Percentiles rank a stretch among this genome's conserved stretches.
Evolutionary conservation across 2,113 vertebrate genomes (phyloP).

Genomic region (Bos indicus): DNA sequence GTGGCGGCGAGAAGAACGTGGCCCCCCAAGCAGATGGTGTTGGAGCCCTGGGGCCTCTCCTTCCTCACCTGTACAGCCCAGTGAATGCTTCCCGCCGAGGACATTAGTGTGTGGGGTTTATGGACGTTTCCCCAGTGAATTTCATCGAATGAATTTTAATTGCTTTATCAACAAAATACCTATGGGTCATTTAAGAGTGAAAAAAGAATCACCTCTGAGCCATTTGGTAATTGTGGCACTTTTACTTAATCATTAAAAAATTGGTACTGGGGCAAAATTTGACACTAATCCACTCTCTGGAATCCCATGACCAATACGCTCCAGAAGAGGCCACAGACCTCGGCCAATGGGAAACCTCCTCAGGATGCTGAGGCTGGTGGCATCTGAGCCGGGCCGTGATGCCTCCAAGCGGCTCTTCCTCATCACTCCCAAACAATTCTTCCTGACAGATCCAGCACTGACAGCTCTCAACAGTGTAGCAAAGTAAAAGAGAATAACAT

Average conservation of each 20-base stretch:
- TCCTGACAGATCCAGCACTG: too few relatives aligned
- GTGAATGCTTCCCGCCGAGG: neutral
- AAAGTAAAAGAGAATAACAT: too few relatives aligned
- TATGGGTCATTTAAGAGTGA: neutral
- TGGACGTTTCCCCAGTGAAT: neutral
- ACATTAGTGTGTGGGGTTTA: too few relatives aligned
- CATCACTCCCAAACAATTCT: neutral
- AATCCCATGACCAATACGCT: accelerated
- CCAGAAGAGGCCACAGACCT: neutral
- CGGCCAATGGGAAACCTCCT: neutral
- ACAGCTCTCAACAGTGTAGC: too few relatives aligned
- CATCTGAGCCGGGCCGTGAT: neutral
- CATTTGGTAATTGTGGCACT: neutral
- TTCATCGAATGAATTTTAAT: neutral
- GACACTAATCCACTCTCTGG: neutral
- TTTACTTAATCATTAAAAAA: neutral
- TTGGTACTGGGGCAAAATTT: neutral
- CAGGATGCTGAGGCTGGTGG: neutral
- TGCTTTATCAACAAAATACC: neutral
- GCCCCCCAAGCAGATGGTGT: too few relatives aligned
- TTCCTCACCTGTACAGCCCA: too few relatives aligned
- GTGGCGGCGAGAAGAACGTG: accelerated
- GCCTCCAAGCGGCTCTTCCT: neutral
- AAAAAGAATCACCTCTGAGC: neutral
- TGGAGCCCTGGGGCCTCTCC: neutral